Base-by-base conservation (phyloP, 1,140 invertebrate genomes). In the Listronotus bonariensis region DNA sequence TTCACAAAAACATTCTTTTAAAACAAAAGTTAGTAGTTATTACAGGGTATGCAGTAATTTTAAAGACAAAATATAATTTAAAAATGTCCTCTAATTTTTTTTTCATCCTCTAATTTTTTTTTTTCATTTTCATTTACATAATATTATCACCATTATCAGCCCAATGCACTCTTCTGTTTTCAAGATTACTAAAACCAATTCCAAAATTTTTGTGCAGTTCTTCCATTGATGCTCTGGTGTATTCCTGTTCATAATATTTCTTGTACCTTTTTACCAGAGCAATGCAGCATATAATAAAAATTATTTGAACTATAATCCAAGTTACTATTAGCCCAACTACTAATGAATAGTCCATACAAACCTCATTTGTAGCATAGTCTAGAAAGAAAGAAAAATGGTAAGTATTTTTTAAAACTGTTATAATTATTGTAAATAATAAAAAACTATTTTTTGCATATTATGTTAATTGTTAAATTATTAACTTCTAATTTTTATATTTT, bases 201-300 rank as follows among this genome's bases (percentile, higher is more conserved):
- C 75, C 76, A 67, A 79, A 79, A 68, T 78, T 78, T 68, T 76
- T 77, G 51, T 79, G 70, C 7, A 78, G 59, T 45, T 77, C 73
- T 65, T 79, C 74, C 36, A 76, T 55, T 0, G 75, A 73, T 38
- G 74, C 68, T 18, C 60, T 67, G n/a, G 66, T 67, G 43, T 70
- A 75, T 52, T 74, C 68, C 32, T 77, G 60, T 45, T 77, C 62
- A 45, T 78, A 79, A 70, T 75, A 64, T 54, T 70, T 72, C 54
- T 74, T 78, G 55, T 79, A 79, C 40, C 69, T 70, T 15, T 70
- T 61, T 4, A 78, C 69, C 14, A 78, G 57, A 36, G 72, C 45
- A 12, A 75, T 57, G 54, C 70, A 73, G 45, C 68, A 67, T 11
- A 72, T 69, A 6, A 78, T 58, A 42, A 78, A 69, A 20, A 78